Evolutionary conservation across 2,113 vertebrate genomes (phyloP).

Genomic region (Oryzias woworae): DNA sequence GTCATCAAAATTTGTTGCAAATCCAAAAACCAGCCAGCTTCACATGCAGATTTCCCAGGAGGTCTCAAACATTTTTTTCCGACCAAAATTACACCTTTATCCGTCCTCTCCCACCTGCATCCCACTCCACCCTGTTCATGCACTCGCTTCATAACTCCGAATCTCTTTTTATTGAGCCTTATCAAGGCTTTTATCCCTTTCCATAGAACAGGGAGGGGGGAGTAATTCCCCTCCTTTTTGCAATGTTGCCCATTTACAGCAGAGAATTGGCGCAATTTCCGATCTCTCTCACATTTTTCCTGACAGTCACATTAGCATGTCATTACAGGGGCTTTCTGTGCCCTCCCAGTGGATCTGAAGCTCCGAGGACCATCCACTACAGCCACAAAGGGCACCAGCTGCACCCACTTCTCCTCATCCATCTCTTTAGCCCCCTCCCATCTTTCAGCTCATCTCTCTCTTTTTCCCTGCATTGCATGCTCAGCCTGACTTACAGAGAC

Average conservation of each 20-base stretch:
- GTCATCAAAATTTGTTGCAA: slow-evolving; percentile 35
- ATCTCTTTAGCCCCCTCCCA: slow-evolving; percentile 42
- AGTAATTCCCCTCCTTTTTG: slow-evolving; percentile 68
- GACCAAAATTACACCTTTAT: slow-evolving; percentile 67
- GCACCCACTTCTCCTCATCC: slow-evolving; percentile 75
- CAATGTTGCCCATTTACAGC: slow-evolving; percentile 67
- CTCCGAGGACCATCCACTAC: slow-evolving; percentile 69
- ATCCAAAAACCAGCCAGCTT: slow-evolving; percentile 33
- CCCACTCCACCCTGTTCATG: slow-evolving; percentile 44
- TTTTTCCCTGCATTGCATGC: slow-evolving; percentile 27
- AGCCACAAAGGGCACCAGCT: slow-evolving; percentile 80
- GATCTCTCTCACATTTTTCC: slow-evolving; percentile 76
- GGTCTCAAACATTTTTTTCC: slow-evolving; percentile 32
- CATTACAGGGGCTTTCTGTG: slow-evolving; percentile 72
- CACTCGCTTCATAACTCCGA: slow-evolving; percentile 58
- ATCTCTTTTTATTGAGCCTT: slow-evolving; percentile 77
- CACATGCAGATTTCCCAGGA: slow-evolving; percentile 63
- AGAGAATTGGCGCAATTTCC: slow-evolving; percentile 78
- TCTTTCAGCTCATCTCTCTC: slow-evolving; percentile 30
- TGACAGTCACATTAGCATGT: slow-evolving; percentile 80
- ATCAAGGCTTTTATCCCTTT: slow-evolving; percentile 74
- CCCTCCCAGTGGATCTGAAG: slow-evolving; percentile 63
- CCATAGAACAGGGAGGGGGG: slow-evolving; percentile 61
- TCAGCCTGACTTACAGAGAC: slow-evolving; percentile 44
- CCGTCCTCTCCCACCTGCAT: slow-evolving; percentile 50